phyloP scores from a whole-genome alignment of 2,797 vertebrate genomes.

The Chanos chanos region DNA sequence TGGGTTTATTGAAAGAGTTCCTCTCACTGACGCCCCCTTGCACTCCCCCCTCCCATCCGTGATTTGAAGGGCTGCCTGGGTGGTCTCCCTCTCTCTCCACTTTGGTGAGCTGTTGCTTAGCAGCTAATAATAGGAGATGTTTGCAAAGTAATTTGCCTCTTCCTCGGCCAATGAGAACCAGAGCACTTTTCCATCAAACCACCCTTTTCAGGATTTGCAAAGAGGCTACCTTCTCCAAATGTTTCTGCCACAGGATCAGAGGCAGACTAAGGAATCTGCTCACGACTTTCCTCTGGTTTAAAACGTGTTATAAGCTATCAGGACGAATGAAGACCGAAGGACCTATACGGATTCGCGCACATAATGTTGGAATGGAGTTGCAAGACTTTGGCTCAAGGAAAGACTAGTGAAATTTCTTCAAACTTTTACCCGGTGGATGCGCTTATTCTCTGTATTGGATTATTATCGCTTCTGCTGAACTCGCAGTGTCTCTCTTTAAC shows the following conservation, averaged over 20 bases:
- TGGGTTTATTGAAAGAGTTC: conserved; percentile 76
- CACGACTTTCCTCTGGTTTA: conserved; percentile 56
- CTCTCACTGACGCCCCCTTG: conserved; percentile 40
- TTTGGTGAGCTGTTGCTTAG: conserved; percentile 92
- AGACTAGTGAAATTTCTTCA: conserved; percentile 63
- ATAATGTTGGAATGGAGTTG: conserved; percentile 85
- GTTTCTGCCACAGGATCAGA: conserved; percentile 75
- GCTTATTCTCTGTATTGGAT: conserved; percentile 70
- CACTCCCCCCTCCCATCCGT: conserved; percentile 12
- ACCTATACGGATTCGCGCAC: conserved; percentile 79
- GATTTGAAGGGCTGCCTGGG: conserved; percentile 77
- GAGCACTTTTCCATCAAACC: conserved; percentile 84
- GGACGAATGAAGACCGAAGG: conserved; percentile 81
- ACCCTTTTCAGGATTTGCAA: conserved; percentile 80
- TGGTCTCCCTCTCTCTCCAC: conserved; percentile 84
- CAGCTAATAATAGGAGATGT: conserved; percentile 93
- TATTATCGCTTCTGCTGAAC: conserved; percentile 64
- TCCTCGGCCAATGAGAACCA: conserved; percentile 87
- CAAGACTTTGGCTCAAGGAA: conserved; percentile 77
- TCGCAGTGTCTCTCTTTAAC: conserved; percentile 56
- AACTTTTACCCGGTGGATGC: conserved; percentile 69
- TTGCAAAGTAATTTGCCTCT: conserved; percentile 93
- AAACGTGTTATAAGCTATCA: conserved; percentile 61
- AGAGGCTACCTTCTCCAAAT: conserved; percentile 79
- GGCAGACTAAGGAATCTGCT: conserved; percentile 66